phyloP scores from a whole-genome alignment of 2,113 vertebrate genomes.

The Neotoma lepida region DNA sequence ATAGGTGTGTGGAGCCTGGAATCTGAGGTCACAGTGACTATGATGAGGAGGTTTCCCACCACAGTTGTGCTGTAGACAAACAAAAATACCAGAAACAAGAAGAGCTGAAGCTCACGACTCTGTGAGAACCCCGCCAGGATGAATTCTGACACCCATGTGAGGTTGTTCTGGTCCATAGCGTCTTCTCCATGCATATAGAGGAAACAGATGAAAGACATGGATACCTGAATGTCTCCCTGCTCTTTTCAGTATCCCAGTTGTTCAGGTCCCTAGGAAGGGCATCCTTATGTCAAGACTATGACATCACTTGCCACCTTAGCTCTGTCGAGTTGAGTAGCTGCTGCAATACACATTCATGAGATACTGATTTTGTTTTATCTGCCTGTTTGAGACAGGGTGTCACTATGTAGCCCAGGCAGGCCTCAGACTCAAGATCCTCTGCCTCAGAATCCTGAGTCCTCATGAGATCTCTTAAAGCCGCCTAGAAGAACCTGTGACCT shows the following conservation, averaged over 20 bases:
- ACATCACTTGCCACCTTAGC: not conserved
- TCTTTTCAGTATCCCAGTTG: not conserved
- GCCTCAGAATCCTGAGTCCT: not conserved
- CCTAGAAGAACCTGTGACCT: not conserved
- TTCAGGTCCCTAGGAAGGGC: not conserved
- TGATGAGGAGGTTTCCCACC: slow-evolving; percentile 66
- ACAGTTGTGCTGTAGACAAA: slow-evolving; percentile 66
- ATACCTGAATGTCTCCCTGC: not conserved
- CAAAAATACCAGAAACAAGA: slow-evolving; percentile 71
- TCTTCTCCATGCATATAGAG: not conserved
- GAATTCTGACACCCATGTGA: slow-evolving; percentile 62
- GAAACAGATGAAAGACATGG: not conserved
- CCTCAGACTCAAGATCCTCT: not conserved
- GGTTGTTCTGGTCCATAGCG: slow-evolving; percentile 37
- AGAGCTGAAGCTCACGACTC: slow-evolving; percentile 43
- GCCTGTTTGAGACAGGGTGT: not conserved
- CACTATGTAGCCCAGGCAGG: not conserved
- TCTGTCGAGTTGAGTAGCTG: not conserved
- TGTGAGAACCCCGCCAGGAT: slow-evolving; percentile 70
- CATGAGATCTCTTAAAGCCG: not conserved
- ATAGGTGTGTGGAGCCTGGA: slow-evolving; percentile 67
- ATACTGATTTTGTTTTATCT: not conserved
- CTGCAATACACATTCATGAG: not conserved
- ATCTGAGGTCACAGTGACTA: slow-evolving; percentile 52
- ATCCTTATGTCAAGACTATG: not conserved